A percentile compares a stretch with the other conserved stretches of the same genome.
Conservation (phyloP, 2,888 invertebrate species). For the Physocephala rufipes region DNA sequence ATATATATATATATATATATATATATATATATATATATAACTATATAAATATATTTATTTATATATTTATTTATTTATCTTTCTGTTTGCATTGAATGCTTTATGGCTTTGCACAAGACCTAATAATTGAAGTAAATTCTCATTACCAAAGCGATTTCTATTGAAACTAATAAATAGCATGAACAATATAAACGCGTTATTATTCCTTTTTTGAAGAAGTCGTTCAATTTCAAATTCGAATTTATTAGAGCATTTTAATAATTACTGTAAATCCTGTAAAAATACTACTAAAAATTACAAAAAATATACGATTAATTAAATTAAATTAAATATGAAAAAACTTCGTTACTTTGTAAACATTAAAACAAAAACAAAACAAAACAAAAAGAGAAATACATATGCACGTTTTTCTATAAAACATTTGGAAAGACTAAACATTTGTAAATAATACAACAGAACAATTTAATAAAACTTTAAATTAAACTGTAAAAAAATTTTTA, state of each 20-base stretch:
- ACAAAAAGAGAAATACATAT: background rate
- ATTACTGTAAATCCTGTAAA: constrained; percentile 26
- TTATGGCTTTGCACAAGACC: background rate
- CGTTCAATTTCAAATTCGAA: constrained; percentile 30
- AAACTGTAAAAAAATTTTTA: constrained; percentile 14
- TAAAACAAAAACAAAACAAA: background rate
- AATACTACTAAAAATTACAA: background rate
- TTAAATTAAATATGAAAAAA: constrained; percentile 3
- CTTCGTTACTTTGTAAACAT: constrained; percentile 18
- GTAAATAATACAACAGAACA: background rate
- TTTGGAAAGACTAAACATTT: too few relatives aligned
- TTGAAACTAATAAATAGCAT: background rate
- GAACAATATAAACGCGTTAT: background rate
- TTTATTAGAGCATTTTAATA: constrained; percentile 34
- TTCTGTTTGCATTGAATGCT: too few relatives aligned
- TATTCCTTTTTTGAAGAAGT: background rate
- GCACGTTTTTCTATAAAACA: too few relatives aligned
- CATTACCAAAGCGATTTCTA: constrained; percentile 8
- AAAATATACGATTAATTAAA: background rate
- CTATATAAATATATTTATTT: too few relatives aligned
- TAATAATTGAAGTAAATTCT: background rate
- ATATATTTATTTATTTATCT: too few relatives aligned
- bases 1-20: too few relatives aligned
- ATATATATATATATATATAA: too few relatives aligned
- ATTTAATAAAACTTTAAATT: background rate